Conservation (phyloP, 2,888 invertebrate genomes). For the Opisthograptis luteolata region DNA sequence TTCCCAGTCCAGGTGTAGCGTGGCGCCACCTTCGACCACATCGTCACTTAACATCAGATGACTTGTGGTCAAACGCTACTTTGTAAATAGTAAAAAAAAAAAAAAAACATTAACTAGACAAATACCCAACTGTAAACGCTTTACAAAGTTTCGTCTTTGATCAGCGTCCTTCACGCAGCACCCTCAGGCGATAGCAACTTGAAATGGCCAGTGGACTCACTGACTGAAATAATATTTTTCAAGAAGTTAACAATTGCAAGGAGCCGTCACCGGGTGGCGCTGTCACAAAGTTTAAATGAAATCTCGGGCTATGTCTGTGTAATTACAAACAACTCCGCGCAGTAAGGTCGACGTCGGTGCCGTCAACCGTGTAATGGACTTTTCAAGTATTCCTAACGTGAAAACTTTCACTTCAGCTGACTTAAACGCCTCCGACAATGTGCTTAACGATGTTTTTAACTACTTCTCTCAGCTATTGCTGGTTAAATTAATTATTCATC, state of each 20-base stretch:
- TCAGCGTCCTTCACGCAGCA: conserved; percentile 2
- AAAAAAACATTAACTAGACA: not conserved
- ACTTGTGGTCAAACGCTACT: too few species aligned
- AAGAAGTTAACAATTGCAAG: conserved; percentile 62
- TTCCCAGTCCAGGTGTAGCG: too few species aligned
- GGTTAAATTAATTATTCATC: conserved; percentile 69
- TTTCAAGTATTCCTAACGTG: conserved; percentile 82
- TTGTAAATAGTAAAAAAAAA: not conserved
- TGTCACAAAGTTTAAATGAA: conserved; percentile 79
- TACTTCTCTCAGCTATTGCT: conserved; percentile 71
- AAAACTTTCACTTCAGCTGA: conserved; percentile 74
- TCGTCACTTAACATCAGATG: too few species aligned
- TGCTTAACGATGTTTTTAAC: conserved; percentile 81
- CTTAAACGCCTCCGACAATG: conserved; percentile 77
- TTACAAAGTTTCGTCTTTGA: conserved; percentile 5
- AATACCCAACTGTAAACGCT: not conserved
- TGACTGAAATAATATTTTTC: conserved; percentile 54
- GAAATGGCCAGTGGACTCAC: conserved; percentile 23
- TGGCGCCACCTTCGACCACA: too few species aligned
- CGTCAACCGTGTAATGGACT: conserved; percentile 81
- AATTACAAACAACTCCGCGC: conserved; percentile 76
- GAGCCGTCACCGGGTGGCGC: conserved; percentile 58
- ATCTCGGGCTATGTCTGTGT: conserved; percentile 75
- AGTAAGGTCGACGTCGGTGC: conserved; percentile 67
- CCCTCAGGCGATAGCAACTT: conserved; percentile 20